Evolutionary conservation across 2,797 vertebrate species (phyloP).

Genomic region (Cryptoblepharus egeriae): DNA sequence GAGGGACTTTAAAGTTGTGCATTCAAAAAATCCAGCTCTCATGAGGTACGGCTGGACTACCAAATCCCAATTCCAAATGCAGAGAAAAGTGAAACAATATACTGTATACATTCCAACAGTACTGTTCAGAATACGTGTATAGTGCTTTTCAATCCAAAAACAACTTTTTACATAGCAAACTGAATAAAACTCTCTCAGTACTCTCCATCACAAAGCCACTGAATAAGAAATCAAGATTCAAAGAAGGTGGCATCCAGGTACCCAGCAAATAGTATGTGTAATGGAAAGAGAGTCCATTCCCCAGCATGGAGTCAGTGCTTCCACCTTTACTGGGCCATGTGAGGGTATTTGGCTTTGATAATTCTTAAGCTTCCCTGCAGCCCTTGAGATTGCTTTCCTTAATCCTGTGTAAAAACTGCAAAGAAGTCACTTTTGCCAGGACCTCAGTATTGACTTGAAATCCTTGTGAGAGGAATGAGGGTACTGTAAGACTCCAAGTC

Average conservation of each 20-base stretch:
- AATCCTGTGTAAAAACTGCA: conserved; percentile 7
- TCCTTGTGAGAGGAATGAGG: not conserved
- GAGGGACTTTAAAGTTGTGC: not conserved
- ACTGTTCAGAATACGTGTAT: too few species aligned
- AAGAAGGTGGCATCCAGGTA: not conserved
- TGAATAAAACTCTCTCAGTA: too few species aligned
- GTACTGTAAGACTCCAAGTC: not conserved
- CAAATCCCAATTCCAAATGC: not conserved
- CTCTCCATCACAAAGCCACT: too few species aligned
- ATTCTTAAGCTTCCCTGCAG: conserved; percentile 8
- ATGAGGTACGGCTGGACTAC: too few species aligned
- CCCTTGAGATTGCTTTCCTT: conserved; percentile 1
- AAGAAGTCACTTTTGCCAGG: conserved; percentile 11
- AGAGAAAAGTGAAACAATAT: not conserved
- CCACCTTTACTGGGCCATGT: not conserved
- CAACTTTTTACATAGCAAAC: too few species aligned
- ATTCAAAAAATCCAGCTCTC: conserved; percentile 5
- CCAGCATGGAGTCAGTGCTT: not conserved
- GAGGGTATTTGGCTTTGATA: conserved; percentile 8
- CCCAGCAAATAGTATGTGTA: not conserved
- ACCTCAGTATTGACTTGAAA: conserved; percentile 11
- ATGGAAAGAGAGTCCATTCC: not conserved
- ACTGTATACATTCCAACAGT: too few species aligned
- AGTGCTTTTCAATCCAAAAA: too few species aligned
- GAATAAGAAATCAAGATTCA: not conserved